Evolutionary conservation across 2,797 vertebrate genomes (phyloP).

Genomic region (Peromyscus attwateri): DNA sequence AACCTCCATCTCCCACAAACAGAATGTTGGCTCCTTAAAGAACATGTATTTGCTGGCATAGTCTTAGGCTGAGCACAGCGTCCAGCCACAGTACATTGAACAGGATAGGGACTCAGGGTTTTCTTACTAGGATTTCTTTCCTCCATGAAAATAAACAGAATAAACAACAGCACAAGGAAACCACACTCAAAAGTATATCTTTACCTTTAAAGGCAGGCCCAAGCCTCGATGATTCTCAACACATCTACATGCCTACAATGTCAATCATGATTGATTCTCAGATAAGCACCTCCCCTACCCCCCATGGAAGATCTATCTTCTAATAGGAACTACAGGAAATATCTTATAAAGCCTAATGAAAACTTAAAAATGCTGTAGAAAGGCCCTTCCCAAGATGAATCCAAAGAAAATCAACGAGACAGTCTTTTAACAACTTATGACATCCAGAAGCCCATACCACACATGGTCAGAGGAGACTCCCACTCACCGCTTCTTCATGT

Average conservation of each 20-base stretch:
- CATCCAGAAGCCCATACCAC: neutral
- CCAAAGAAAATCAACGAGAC: neutral
- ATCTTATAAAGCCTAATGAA: neutral
- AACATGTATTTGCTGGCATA: neutral
- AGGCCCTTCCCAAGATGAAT: constrained; percentile 25
- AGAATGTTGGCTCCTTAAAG: neutral
- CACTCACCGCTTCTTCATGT: constrained; percentile 96
- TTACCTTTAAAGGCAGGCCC: constrained; percentile 41
- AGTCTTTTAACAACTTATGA: neutral
- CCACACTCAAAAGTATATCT: neutral
- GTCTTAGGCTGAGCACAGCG: neutral
- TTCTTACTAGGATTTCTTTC: neutral
- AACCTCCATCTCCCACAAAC: neutral
- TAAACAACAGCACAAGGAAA: neutral
- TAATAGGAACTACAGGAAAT: neutral
- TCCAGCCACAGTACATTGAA: neutral
- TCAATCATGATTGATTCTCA: neutral
- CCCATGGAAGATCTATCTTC: neutral
- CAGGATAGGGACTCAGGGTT: neutral
- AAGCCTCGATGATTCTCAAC: neutral
- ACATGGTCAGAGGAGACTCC: neutral
- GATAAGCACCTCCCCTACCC: neutral
- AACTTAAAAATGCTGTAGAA: constrained; percentile 21
- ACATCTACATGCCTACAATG: neutral
- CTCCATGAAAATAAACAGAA: neutral